phyloP scores from a whole-genome alignment of 2,888 invertebrate species.

The Drosophila prostipennis region DNA sequence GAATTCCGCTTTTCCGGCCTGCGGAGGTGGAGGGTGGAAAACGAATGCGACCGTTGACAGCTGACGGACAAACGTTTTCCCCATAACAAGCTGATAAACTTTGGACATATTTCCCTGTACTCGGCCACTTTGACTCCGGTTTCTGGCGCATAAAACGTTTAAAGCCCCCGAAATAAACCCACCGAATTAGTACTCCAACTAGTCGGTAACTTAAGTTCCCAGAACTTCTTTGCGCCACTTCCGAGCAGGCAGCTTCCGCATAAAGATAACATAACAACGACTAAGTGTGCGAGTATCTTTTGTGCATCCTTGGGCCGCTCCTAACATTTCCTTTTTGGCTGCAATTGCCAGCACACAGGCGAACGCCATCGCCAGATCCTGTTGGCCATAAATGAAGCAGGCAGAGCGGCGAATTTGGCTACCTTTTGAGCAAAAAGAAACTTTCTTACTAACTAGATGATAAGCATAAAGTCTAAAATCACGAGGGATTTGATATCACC shows the following conservation, averaged over 20 bases:
- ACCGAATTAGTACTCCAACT: slow-evolving; percentile 37
- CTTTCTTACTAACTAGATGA: neutral
- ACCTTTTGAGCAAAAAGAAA: neutral
- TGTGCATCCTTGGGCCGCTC: slow-evolving; percentile 41
- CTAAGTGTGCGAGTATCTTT: slow-evolving; percentile 34
- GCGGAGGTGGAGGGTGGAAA: neutral
- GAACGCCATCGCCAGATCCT: slow-evolving; percentile 27
- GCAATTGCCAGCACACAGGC: slow-evolving; percentile 50
- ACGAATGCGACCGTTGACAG: slow-evolving; percentile 40
- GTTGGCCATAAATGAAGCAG: slow-evolving; percentile 27
- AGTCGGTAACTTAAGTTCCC: slow-evolving; percentile 26
- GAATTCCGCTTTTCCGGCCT: slow-evolving; percentile 31
- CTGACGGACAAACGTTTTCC: slow-evolving; percentile 23
- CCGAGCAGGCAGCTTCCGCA: slow-evolving; percentile 46
- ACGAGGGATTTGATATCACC: no score
- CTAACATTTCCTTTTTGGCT: slow-evolving; percentile 45
- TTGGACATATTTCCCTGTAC: slow-evolving; percentile 31
- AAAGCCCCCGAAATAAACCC: slow-evolving; percentile 32
- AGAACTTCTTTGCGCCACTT: slow-evolving; percentile 47
- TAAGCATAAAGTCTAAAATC: neutral
- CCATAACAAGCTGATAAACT: slow-evolving; percentile 56
- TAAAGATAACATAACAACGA: slow-evolving; percentile 47
- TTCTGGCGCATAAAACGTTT: slow-evolving; percentile 41
- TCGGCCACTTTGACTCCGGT: slow-evolving; percentile 26
- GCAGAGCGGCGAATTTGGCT: slow-evolving; percentile 5